Evolutionary conservation across 2,113 vertebrate genomes (phyloP), one percentile per base, ranked within the genome.

Genomic region (Colistium nudipinnis): DNA sequence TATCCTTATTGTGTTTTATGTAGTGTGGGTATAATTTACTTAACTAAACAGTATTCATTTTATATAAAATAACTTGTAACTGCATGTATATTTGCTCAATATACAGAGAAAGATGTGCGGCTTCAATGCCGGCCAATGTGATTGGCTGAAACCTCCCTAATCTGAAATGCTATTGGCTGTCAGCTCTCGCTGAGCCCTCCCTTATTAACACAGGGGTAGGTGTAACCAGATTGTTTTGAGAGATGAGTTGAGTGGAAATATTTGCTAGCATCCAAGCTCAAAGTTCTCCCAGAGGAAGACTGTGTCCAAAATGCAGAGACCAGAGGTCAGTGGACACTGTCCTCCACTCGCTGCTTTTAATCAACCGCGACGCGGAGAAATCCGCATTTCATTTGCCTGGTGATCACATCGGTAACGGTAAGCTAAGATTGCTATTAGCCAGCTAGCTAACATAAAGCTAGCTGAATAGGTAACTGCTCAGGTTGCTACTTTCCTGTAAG

Each of bases 181-280:
- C 13, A 16, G 1, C n/a, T 2, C 6, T 9, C 3, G 2, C 4
- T 48, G 54, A 43, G 3, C 55, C 76, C 81, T 0, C 70, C 83
- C 33, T 12, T 54, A 54, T 27, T 19, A 6, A 53, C 70, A 64
- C 61, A 0, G 10, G 0, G 74, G 80, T 91, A 74, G 91, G 75
- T 84, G 52, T 30, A 49, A 24, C 48, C 8, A 49, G 82, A 81
- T 90, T 90, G 90, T 90, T 91, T 89, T 91, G 86, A 74, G 85
- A 89, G 85, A 87, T 88, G 85, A 85, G 82, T 78, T 80, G 85
- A 87, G 62, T 73, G 83, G 82, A 84, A 80, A 74, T 53, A 80
- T 76, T 33, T 72, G 80, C 82, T 88, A 83, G 83, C 81, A 47
- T 76, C 45, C 24, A 68, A 83, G 77, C 66, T 75, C 33, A 85